These are phyloP conservation scores for Phymorhynchus buccinoides DNA, from an alignment of 1,140 invertebrate species.

Conservation along the genomic window DNA sequence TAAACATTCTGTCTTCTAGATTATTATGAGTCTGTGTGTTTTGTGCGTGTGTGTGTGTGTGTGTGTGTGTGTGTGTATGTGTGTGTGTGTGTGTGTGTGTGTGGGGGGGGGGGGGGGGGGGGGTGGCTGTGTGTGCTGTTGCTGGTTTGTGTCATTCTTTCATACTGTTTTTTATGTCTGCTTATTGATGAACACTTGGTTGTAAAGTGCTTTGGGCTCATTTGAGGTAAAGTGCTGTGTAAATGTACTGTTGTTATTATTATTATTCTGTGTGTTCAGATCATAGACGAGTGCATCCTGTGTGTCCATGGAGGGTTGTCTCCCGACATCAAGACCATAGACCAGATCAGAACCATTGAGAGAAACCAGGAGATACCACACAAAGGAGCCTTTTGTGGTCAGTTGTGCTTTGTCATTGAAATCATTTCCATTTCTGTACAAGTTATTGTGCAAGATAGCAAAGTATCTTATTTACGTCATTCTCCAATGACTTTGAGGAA, in stretches of 20 bases:
- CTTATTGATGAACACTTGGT: too few species aligned
- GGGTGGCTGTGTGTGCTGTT: not conserved
- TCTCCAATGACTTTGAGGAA: too few species aligned
- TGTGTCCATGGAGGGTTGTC: conserved; percentile 99
- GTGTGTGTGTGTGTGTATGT: too few species aligned
- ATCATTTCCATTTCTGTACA: not conserved
- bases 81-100: not conserved
- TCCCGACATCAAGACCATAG: conserved; percentile 97
- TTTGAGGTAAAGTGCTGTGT: not conserved
- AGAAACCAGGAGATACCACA: conserved; percentile 98
- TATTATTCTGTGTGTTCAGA: conserved; percentile 76
- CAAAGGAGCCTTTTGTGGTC: conserved; percentile 83
- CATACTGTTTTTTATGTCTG: not conserved
- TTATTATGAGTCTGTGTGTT: too few species aligned
- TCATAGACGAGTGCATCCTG: conserved; percentile 95
- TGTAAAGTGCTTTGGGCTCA: too few species aligned
- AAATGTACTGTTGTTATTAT: too few species aligned
- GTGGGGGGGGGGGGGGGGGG: too few species aligned
- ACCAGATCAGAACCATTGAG: conserved; percentile 97
- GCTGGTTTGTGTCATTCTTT: too few species aligned
- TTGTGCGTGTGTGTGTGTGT: too few species aligned
- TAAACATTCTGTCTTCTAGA: too few species aligned
- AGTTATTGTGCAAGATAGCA: too few species aligned
- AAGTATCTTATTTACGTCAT: too few species aligned
- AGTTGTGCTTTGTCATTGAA: conserved; percentile 33